Evolutionary conservation across 1,140 invertebrate species (phyloP), one percentile per base, ranked within the genome.

Genomic region (Pseudomyrmex dendroicus): DNA sequence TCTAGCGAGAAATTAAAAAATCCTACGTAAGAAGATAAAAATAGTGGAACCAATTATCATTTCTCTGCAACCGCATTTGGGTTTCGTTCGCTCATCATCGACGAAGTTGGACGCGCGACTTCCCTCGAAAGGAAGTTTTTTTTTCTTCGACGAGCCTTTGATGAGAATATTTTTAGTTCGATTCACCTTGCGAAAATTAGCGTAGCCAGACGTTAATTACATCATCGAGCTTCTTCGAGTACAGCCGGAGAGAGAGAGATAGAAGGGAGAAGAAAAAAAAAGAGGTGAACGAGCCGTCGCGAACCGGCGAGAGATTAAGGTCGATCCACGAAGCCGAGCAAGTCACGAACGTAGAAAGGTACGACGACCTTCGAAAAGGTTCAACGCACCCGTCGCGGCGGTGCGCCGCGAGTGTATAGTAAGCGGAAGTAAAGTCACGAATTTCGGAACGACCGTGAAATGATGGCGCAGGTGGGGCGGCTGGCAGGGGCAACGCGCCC

Each of bases 301-400:
- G 64, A 80, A 80, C 76, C 12, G 76, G 54, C 64, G 54, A 80
- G 56, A 84, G 67, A 78, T 87, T 78, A 87, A 86, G 73, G 67
- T 72, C 80, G 86, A 67, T 84, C 86, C 85, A 73, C 70, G 73
- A 84, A 54, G 77, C 78, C 76, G 64, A 80, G 54, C 76, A 77
- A 86, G 85, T 86, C 85, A 84, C 85, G 85, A 82, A 87, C 70
- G 74, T 74, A 76, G 83, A 88, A 88, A 85, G 86, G 83, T 87
- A 78, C 83, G 86, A 88, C 86, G 86, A 87, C 83, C 86, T 85
- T 87, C 86, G 86, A 88, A 88, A 88, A 88, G 73, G 86, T 83
- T 88, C 86, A 88, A 87, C 83, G 86, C 61, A 85, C 86, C 87
- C 67, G 48, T 50, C n/a, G 82, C 59, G 3, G 25, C 25, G 25